phyloP scores from a whole-genome alignment of 2,113 vertebrate species.

The Oreochromis aureus region DNA sequence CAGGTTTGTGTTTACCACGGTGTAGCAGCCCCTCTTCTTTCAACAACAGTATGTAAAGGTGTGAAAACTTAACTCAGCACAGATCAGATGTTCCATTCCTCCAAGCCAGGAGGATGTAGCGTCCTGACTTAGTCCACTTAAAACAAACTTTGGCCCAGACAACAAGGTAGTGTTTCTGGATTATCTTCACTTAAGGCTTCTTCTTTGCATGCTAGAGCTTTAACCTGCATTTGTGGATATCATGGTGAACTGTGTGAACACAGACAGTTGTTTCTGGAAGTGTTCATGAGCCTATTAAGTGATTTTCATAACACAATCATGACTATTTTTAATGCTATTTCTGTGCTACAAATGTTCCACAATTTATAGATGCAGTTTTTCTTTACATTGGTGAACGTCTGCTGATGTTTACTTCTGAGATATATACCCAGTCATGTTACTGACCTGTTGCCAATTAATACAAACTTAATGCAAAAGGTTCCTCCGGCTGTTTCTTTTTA shows the following conservation, averaged over 20 bases:
- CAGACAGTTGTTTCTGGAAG: not conserved
- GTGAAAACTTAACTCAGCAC: not conserved
- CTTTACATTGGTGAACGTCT: fast-evolving
- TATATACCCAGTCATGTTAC: not conserved
- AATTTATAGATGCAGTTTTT: not conserved
- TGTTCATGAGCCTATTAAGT: not conserved
- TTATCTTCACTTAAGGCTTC: not conserved
- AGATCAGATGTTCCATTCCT: too few relatives aligned
- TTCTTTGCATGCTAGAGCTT: not conserved
- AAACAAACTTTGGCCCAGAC: fast-evolving
- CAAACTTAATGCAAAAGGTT: not conserved
- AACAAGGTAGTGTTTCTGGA: not conserved
- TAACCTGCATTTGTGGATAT: not conserved
- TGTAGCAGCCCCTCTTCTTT: too few relatives aligned
- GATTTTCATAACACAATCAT: not conserved
- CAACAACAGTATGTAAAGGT: not conserved
- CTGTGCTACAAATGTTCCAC: not conserved
- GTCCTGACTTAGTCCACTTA: not conserved
- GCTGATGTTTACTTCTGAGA: not conserved
- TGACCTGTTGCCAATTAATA: not conserved
- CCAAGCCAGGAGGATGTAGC: too few relatives aligned
- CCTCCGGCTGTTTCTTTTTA: not conserved
- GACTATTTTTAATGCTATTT: not conserved
- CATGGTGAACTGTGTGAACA: not conserved
- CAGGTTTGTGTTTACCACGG: too few relatives aligned